Evolutionary conservation across 2,113 vertebrate genomes (phyloP), one percentile per base, ranked within the genome.

Genomic region (Bucco capensis): DNA sequence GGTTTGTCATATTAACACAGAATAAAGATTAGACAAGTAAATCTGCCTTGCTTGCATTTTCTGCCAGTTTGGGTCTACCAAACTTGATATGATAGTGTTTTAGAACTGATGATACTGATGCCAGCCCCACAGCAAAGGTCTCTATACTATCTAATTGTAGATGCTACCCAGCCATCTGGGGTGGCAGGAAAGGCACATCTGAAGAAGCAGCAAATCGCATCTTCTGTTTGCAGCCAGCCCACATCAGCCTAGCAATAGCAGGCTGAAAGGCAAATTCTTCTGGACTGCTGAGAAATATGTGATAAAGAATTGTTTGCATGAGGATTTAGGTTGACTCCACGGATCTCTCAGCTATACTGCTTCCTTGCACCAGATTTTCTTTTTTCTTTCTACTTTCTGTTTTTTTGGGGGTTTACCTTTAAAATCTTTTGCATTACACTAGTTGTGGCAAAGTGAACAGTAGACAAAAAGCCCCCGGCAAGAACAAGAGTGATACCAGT

Each of bases 171-270:
- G 21, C 65, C 84, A 76, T 87, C 50, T 84, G 46, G 62, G 25
- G 16, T 89, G 42, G 70, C 69, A 95, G 73, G 40, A 95, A 91
- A 83, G 49, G 57, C 77, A 58, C 65, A 90, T 88, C 60, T 74
- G 72, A 83, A 66, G 60, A 83, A 86, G 56, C 12, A 72, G 22
- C 10, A 91, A 90, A 90, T 91, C 2, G 0, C 21, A 44, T 92
- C 56, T 76, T 51, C 64, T 91, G 30, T 80, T 93, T 94, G 54
- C 67, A 88, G 60, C 47, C 67, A 87, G 50, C 75, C 75, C 35
- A n/a, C 82, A 89, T 93, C 78, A 92, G 64, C 62, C 31, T 73
- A 65, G 50, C 37, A 61, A 24, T 83, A 88, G 50, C 3, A 0
- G 30, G 14, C 40, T 90, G 69, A 77, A 86, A 64, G 28, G n/a